Conservation (phyloP, 1,140 invertebrate genomes). For the Hypothenemus hampei region DNA sequence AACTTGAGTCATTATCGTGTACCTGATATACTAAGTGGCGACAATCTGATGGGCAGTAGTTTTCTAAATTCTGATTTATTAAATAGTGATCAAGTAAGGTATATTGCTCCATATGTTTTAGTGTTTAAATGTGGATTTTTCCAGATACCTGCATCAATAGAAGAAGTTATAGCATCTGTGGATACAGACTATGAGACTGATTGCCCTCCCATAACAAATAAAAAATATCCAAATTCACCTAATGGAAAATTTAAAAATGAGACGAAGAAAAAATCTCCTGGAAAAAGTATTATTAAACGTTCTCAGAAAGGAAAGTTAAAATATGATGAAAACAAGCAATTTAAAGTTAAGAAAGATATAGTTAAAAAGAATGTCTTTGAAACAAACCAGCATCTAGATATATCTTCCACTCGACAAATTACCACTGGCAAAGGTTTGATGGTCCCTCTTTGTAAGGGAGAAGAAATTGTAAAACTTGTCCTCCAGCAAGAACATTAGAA, state of each 20-base stretch:
- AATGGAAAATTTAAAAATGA: too few species aligned
- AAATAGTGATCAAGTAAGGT: conserved; percentile 33
- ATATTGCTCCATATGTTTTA: not conserved
- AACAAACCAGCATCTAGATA: too few species aligned
- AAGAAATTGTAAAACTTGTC: conserved; percentile 56
- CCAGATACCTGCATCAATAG: conserved; percentile 49
- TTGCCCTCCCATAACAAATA: too few species aligned
- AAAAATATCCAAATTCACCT: too few species aligned
- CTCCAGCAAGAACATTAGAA: conserved; percentile 4
- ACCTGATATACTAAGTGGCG: not conserved
- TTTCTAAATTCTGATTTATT: conserved; percentile 30
- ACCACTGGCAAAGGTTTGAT: conserved; percentile 50
- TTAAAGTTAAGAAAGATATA: not conserved
- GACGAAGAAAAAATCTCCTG: too few species aligned
- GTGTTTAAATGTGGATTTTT: conserved; percentile 1
- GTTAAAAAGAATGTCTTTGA: too few species aligned
- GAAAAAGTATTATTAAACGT: not conserved
- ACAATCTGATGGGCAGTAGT: too few species aligned
- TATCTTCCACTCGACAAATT: conserved; percentile 44
- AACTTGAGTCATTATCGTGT: conserved; percentile 11
- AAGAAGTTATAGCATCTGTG: conserved; percentile 52
- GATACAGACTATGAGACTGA: conserved; percentile 50
- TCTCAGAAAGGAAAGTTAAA: not conserved
- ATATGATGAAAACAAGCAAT: not conserved
- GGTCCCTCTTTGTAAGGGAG: conserved; percentile 52